Conservation (phyloP, 2,888 invertebrate genomes). For the Hedya salicella region DNA sequence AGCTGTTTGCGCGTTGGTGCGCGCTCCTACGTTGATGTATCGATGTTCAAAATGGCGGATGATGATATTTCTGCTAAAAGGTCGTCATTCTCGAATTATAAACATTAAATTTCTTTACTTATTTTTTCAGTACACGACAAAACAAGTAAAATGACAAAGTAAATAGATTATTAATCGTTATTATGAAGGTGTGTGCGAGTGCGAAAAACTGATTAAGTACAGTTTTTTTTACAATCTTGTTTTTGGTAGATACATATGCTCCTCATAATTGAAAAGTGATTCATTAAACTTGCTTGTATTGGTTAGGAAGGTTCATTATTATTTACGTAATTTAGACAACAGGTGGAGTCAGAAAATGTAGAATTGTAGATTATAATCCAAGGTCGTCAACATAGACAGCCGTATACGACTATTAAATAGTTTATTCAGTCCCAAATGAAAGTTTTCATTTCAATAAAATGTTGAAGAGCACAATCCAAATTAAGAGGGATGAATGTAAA, state of each 20-base stretch:
- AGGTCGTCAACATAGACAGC: constrained; percentile 13
- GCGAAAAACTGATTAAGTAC: too few species aligned
- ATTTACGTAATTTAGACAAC: background rate
- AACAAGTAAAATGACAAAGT: too few species aligned
- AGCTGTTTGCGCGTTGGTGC: constrained; percentile 10
- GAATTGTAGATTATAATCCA: constrained; percentile 5
- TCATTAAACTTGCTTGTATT: background rate
- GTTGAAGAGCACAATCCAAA: background rate
- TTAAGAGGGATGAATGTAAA: background rate
- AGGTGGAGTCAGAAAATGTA: background rate
- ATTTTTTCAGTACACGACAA: background rate
- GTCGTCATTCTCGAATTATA: constrained; percentile 1
- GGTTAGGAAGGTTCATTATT: background rate
- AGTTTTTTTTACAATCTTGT: too few species aligned
- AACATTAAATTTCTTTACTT: background rate
- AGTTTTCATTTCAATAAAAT: background rate
- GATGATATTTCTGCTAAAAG: constrained; percentile 27
- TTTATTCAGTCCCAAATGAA: background rate
- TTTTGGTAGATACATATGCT: too few species aligned
- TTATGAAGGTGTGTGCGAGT: too few species aligned
- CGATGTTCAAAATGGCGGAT: constrained; percentile 41
- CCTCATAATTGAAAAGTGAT: background rate
- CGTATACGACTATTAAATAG: background rate
- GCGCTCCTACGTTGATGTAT: constrained; percentile 28
- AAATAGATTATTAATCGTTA: too few species aligned